Base-by-base conservation (phyloP, 2,113 vertebrate species). In the Pteruthius melanotis region DNA sequence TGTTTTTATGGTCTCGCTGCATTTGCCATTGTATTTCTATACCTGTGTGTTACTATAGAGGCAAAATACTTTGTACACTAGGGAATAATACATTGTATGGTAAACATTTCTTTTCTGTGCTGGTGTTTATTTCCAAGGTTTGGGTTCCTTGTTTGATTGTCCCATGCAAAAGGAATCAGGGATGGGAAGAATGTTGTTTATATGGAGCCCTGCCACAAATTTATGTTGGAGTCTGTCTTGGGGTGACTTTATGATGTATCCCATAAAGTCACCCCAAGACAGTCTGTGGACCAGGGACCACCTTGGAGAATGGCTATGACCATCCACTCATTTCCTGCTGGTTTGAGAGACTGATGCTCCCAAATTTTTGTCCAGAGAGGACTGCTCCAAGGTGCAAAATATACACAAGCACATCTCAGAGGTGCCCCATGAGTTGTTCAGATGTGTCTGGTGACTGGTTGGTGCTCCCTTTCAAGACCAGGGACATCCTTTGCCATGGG, bases 31-130 rank as follows among this genome's bases (percentile, higher is more conserved):
- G 0, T 95, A 87, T 95, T 93, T 91, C 93, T 94, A 84, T 96
- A 87, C 94, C 87, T 95, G 93, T 77, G 84, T 86, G 83, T 76
- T 97, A 93, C 87, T 95, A 94, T 95, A 96, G 61, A 94, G 24
- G 78, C 63, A 91, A 96, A 94, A 93, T 93, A 92, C 83, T 97
- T 90, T 97, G 95, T 93, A 97, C 91, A 92, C 95, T 64, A 96
- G 94, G 91, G 71, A 96, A 94, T 93, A 96, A 97, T 96, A 96
- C 92, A 94, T 72, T 86, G 88, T 89, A 85, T 95, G 94, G 53
- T 93, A 74, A 97, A 95, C 80, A 60, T 64, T 75, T 49, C n/a
- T 87, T 87, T 72, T 69, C 90, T 50, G 59, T 86, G 84, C 53
- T 93, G 71, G 82, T 88, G 69, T 94, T 95, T 95, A 47, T 90